Percentiles rank a stretch among this genome's conserved stretches.
phyloP scores from a whole-genome alignment of 1,140 invertebrate species.

The Heliconius nattereri region DNA sequence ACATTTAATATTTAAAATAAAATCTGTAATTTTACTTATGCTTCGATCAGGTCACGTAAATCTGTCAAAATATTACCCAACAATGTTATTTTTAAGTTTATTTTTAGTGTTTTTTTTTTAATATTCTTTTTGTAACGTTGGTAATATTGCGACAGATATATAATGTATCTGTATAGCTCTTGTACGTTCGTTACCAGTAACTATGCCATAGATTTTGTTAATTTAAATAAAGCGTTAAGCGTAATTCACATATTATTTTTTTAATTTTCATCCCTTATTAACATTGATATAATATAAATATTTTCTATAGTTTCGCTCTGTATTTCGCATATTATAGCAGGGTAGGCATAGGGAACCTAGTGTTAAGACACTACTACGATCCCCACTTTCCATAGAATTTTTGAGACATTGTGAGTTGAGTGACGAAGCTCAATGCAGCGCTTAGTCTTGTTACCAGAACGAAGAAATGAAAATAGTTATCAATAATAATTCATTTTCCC shows the following conservation, averaged over 20 bases:
- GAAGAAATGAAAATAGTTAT: too few relatives aligned
- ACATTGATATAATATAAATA: neutral
- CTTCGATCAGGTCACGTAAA: neutral
- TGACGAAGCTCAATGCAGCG: too few relatives aligned
- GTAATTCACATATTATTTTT: constrained; percentile 41
- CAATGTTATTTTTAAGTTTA: constrained; percentile 22
- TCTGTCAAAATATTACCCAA: constrained; percentile 33
- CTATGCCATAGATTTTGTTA: constrained; percentile 79
- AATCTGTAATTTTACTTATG: neutral
- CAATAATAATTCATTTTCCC: too few relatives aligned
- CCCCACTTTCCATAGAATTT: too few relatives aligned
- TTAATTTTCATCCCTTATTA: constrained; percentile 17
- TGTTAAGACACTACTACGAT: too few relatives aligned
- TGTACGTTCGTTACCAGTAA: constrained; percentile 75
- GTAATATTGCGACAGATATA: constrained; percentile 28
- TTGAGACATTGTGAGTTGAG: too few relatives aligned
- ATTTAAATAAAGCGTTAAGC: constrained; percentile 70
- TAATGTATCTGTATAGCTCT: constrained; percentile 28
- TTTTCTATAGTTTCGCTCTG: too few relatives aligned
- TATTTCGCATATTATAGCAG: too few relatives aligned
- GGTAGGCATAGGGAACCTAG: too few relatives aligned
- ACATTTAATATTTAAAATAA: neutral
- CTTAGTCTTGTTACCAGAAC: too few relatives aligned
- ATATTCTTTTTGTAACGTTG: constrained; percentile 16
- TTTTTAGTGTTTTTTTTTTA: constrained; percentile 25